Base-by-base conservation (phyloP, 2,113 vertebrate species). In the Hymenochirus boettgeri region DNA sequence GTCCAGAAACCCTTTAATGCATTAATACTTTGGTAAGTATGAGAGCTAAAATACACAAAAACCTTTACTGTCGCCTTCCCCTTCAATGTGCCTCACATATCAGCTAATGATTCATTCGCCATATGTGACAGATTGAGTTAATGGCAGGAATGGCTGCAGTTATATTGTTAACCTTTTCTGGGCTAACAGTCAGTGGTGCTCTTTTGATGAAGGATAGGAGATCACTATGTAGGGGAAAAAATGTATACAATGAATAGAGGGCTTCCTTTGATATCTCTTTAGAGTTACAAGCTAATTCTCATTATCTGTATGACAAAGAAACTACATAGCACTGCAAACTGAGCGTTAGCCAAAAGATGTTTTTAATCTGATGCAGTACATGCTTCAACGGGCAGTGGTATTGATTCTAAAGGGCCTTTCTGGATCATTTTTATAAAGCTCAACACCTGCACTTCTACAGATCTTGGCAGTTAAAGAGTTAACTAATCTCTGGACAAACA, bases 101-200 rank as follows among this genome's bases (percentile, higher is more conserved):
- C 52, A 18, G 13, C 57, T 45, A 64, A 29, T 63, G 51, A 64
- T 55, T 64, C 35, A 64, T 54, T 63, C 61, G 25, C 61, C 12
- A 45, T 45, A 55, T 22, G 33, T 21, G 37, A 54, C 18, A 21
- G 11, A 13, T 42, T 24, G 25, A 64, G 25, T 46, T 37, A 64
- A 17, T 64, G 52, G 25, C 24, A 35, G 33, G 11, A 37, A 42
- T n/a, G 19, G 33, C 21, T 54, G 12, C 25, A 26, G 33, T 3
- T 46, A 62, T 46, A 18, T 24, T 64, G 23, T 64, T 53, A 47
- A 64, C 51, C 54, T 57, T 18, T 57, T 57, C 18, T 2, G 7
- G 2, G 46, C 46, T 48, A 22, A 35, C 15, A 35, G 15, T 12
- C 15, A 35, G 15, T 13, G 10, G 15, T 7, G 33, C 2, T 13